Conservation (phyloP, 2,888 invertebrate species). For the Noctua comes region DNA sequence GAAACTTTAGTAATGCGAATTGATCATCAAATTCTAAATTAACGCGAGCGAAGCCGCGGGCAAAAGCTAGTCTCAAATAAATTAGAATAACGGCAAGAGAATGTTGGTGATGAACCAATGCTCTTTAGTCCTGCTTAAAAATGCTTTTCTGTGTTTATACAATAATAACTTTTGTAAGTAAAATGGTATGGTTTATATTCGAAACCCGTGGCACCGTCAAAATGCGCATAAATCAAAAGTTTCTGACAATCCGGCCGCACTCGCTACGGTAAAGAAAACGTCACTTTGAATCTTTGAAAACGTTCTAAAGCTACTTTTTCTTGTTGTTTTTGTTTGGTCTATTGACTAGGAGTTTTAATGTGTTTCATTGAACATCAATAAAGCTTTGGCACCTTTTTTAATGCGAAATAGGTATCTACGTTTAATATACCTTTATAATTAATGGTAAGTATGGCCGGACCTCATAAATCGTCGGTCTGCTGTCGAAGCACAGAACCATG, state of each 20-base stretch:
- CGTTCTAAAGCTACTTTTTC: slow-evolving; percentile 70
- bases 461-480: slow-evolving; percentile 26
- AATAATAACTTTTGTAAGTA: slow-evolving; percentile 76
- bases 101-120: background rate
- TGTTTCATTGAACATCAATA: slow-evolving; percentile 50
- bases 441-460: background rate
- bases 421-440: slow-evolving; percentile 9
- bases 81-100: background rate
- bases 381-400: slow-evolving; percentile 21
- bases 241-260: slow-evolving; percentile 72
- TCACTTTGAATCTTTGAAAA: slow-evolving; percentile 76
- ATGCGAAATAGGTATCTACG: background rate
- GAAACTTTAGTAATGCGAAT: too few species aligned
- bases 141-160: slow-evolving; percentile 41
- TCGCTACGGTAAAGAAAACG: slow-evolving; percentile 71
- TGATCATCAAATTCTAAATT: too few species aligned
- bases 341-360: slow-evolving; percentile 68
- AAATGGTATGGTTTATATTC: slow-evolving; percentile 66
- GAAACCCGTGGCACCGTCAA: slow-evolving; percentile 72
- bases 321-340: slow-evolving; percentile 72
- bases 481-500: slow-evolving; percentile 21
- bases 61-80: too few species aligned
- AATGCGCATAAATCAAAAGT: slow-evolving; percentile 86
- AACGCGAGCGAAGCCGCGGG: too few species aligned
- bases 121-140: background rate